These are phyloP conservation scores for Galemys pyrenaicus DNA, from an alignment of 2,113 vertebrate species.

Conservation along the genomic window DNA sequence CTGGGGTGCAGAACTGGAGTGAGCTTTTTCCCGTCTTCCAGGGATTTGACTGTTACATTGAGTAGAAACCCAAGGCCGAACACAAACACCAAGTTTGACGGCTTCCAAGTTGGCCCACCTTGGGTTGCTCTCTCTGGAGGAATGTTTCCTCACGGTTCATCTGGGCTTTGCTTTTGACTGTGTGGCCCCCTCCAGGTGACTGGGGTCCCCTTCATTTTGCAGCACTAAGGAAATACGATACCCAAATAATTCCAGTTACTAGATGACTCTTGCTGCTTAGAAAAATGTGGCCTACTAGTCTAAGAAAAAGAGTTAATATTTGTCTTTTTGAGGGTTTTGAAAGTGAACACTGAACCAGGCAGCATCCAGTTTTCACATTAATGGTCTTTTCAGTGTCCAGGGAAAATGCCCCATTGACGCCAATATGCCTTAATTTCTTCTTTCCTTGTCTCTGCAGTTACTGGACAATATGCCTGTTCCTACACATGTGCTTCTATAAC, in stretches of 20 bases:
- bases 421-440: conserved; percentile 22
- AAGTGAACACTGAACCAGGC: conserved; percentile 40
- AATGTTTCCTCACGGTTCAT: neutral
- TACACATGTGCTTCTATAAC: neutral
- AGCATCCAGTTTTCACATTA: neutral
- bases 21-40: conserved; percentile 54
- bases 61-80: conserved; percentile 83
- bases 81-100: conserved; percentile 82
- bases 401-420: conserved; percentile 25
- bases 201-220: neutral
- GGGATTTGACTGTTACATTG: conserved; percentile 80
- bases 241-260: conserved; percentile 8
- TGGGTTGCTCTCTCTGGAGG: neutral
- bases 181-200: neutral
- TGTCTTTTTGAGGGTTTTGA: conserved; percentile 65
- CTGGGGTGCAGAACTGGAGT: conserved; percentile 79
- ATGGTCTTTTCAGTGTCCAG: conserved; percentile 38
- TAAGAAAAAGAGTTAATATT: conserved; percentile 65
- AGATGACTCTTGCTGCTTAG: neutral
- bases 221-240: neutral
- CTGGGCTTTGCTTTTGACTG: neutral
- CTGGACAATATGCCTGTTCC: neutral
- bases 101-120: conserved; percentile 68
- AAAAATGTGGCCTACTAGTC: neutral
- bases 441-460: neutral